Base-by-base conservation (phyloP, 2,113 vertebrate genomes). In the Bothrops jararaca region DNA sequence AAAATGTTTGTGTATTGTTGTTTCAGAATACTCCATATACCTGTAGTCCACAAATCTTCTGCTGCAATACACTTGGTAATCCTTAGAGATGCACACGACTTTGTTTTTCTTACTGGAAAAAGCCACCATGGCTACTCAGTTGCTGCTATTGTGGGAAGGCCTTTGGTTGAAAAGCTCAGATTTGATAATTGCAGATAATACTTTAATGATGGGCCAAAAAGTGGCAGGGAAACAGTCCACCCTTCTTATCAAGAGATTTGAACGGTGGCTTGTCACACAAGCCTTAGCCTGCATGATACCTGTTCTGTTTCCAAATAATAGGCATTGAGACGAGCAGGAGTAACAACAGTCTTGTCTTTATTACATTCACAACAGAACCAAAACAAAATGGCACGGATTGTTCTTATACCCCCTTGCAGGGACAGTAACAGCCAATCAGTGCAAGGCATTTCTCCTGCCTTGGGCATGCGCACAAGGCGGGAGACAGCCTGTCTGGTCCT, bases 161-260 rank as follows among this genome's bases (percentile, higher is more conserved):
- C 85, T 89, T 92, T 89, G 74, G 85, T 89, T 90, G 89, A 87
- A 93, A 94, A 95, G 94, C 26, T 9, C 85, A 42, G 69, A 88
- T 94, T 93, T 95, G 92, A 95, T 95, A 93, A 74, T 94, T 96
- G 93, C 92, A 95, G 95, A 89, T 94, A 94, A 74, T 92, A 80
- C 58, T 89, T 92, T 87, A 80, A 92, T 94, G 94, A 94, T 88
- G 92, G 95, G 93, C 92, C 94, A 94, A 95, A 93, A 88, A 42
- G 91, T 91, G 93, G 96, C 64, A 88, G 92, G 52, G 18, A 91
- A 88, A 34, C 93, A 85, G 93, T 87, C 89, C 93, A 92, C 48
- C 57, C 18, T 80, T 48, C 50, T 48, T 42, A 94, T 94, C 91
- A 92, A 89, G 39, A 93, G 92, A 94, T 93, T 92, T 48, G 52